These are phyloP conservation scores for Steinernema scapterisci DNA, from an alignment of 2,888 invertebrate genomes.

Conservation along the genomic window DNA sequence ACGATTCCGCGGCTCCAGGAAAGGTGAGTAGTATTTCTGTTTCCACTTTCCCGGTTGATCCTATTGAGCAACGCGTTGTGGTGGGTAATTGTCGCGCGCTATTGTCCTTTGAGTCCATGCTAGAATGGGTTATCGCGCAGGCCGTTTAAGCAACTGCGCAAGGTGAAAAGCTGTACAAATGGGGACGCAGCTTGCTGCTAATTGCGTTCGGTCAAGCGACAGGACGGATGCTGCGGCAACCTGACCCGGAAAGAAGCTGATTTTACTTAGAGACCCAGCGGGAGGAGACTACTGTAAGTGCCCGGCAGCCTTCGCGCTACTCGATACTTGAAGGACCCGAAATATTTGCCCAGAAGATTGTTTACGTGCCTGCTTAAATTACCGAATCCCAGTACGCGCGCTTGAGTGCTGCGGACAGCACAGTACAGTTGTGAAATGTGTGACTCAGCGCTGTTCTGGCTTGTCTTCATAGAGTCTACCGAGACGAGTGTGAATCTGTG, in stretches of 20 bases:
- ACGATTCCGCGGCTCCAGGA: conserved; percentile 42
- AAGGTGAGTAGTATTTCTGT: conserved; percentile 39
- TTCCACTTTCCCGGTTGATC: not conserved
- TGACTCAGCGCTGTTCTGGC: not conserved
- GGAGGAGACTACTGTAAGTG: conserved; percentile 13
- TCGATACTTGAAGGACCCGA: conserved; percentile 28
- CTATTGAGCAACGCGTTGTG: conserved; percentile 7
- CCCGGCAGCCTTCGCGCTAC: not conserved
- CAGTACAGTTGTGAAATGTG: conserved; percentile 16
- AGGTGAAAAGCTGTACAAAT: conserved; percentile 33
- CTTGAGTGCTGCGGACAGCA: not conserved
- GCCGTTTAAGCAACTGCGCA: conserved; percentile 31
- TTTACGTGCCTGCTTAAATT: conserved; percentile 28
- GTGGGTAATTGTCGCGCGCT: conserved; percentile 26
- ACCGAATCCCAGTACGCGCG: conserved; percentile 1
- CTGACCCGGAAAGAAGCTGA: conserved; percentile 26
- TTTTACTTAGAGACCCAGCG: not conserved
- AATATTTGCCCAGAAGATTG: conserved; percentile 30
- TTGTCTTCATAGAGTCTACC: not conserved
- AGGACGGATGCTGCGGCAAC: not conserved
- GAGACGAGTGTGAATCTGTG: too few species aligned
- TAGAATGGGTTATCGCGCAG: conserved; percentile 30
- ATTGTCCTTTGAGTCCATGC: conserved; percentile 24
- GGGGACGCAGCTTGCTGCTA: conserved; percentile 29
- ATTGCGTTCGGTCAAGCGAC: conserved; percentile 28